Evolutionary conservation across 2,888 invertebrate species (phyloP).

Genomic region (Drosophila paramelanica): DNA sequence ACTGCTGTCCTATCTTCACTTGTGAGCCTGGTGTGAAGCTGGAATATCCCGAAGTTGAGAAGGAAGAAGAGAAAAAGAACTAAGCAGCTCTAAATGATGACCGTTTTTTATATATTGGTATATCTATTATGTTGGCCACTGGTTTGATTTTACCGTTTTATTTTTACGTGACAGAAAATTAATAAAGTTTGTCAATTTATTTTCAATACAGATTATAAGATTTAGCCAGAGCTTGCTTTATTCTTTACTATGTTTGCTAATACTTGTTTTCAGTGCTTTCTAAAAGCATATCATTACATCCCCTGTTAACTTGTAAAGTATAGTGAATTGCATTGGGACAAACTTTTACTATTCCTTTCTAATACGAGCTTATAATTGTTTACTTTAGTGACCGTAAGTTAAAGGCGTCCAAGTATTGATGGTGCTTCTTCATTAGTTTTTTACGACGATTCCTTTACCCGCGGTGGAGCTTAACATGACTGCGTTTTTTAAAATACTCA

Average conservation of each 20-base stretch:
- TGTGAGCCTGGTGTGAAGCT: constrained; percentile 94
- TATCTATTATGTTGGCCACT: constrained; percentile 3
- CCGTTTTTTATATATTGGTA: not conserved
- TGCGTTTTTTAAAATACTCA: too few species aligned
- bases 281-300: too few species aligned
- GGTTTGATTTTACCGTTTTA: not conserved
- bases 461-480: too few species aligned
- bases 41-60: constrained; percentile 92
- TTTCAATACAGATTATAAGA: not conserved
- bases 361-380: too few species aligned
- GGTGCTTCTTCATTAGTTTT: too few species aligned
- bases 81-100: constrained; percentile 33
- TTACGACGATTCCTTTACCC: too few species aligned
- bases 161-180: not conserved
- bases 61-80: constrained; percentile 84
- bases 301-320: too few species aligned
- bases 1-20: constrained; percentile 93
- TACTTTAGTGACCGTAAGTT: too few species aligned
- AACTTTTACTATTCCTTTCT: not conserved
- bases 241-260: not conserved
- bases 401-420: too few species aligned
- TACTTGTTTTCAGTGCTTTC: not conserved
- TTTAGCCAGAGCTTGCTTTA: not conserved
- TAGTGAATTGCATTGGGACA: not conserved
- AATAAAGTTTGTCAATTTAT: constrained; percentile 4